phyloP scores from a whole-genome alignment of 2,113 vertebrate species.

The Spilogale gracilis region DNA sequence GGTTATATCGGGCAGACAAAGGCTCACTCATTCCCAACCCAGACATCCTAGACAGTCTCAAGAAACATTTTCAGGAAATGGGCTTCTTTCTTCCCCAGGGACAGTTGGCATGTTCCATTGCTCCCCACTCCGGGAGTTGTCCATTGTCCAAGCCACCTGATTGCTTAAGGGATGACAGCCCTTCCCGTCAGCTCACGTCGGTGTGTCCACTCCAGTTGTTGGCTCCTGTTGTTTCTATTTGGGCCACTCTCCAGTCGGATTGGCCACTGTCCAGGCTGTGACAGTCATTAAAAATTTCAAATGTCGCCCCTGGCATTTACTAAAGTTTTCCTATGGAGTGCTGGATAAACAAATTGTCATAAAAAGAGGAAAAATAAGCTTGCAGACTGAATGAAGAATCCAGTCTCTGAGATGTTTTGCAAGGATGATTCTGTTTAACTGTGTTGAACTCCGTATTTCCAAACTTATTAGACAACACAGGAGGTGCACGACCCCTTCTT shows the following conservation, averaged over 20 bases:
- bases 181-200: neutral
- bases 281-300: neutral
- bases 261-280: neutral
- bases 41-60: too few relatives aligned
- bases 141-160: accelerated
- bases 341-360: neutral
- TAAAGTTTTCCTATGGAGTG: neutral
- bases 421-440: neutral
- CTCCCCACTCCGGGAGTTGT: neutral
- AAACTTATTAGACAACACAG: neutral
- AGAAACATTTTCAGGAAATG: neutral
- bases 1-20: neutral
- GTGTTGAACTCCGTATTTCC: neutral
- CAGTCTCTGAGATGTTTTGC: neutral
- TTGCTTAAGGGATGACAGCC: neutral
- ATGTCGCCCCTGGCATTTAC: neutral
- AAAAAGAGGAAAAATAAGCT: neutral
- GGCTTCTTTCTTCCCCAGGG: neutral
- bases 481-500: accelerated
- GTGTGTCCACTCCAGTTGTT: neutral
- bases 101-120: accelerated
- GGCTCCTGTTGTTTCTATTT: neutral
- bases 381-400: neutral
- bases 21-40: neutral
- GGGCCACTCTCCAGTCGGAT: neutral